Percentiles rank a stretch among this genome's conserved stretches.
phyloP scores from a whole-genome alignment of 2,113 vertebrate species.

The Heloderma charlesbogerti region DNA sequence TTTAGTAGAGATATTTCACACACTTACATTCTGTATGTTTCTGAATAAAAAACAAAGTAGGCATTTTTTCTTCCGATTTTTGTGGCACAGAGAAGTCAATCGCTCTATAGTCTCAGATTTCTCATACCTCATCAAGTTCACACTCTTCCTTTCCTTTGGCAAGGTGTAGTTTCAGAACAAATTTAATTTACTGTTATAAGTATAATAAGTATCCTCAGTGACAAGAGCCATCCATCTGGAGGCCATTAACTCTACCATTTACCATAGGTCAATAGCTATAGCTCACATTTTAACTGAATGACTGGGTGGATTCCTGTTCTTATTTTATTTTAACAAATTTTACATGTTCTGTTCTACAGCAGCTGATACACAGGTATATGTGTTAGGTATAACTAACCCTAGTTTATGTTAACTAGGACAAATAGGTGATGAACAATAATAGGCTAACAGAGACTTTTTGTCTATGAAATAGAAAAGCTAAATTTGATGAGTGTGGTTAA shows the following conservation, averaged over 20 bases:
- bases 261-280: neutral
- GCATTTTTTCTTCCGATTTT: constrained; percentile 27
- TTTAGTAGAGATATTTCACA: constrained; percentile 27
- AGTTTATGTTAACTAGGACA: neutral
- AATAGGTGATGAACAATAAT: neutral
- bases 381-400: no score
- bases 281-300: neutral
- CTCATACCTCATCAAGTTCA: constrained; percentile 18
- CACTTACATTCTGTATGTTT: neutral
- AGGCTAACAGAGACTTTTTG: neutral
- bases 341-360: neutral
- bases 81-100: neutral
- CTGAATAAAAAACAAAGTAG: constrained; percentile 52
- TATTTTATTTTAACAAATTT: neutral
- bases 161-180: neutral
- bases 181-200: neutral
- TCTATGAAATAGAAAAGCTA: accelerated
- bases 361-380: neutral
- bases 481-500: neutral
- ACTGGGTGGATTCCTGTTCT: neutral
- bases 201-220: neutral
- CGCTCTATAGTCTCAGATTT: neutral
- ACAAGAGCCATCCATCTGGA: constrained; percentile 22
- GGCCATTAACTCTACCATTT: neutral
- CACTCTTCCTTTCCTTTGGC: constrained; percentile 13